phyloP scores from a whole-genome alignment of 2,888 invertebrate genomes.

The Tipula confusa region DNA sequence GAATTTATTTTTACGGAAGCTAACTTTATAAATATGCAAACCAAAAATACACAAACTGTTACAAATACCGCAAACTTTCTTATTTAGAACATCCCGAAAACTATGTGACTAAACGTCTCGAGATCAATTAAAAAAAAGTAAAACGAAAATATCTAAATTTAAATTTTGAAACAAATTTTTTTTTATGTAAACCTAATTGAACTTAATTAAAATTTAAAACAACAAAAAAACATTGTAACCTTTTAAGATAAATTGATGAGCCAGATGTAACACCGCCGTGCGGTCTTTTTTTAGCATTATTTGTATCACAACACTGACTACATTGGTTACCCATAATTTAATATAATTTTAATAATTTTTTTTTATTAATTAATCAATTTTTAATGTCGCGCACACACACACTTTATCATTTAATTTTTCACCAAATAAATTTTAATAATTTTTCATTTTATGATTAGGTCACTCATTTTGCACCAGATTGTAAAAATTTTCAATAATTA shows the following conservation, averaged over 20 bases:
- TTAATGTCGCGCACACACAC: background rate
- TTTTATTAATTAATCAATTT: background rate
- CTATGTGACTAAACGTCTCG: background rate
- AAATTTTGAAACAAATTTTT: background rate
- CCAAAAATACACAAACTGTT: background rate
- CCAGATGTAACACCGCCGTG: conserved; percentile 45
- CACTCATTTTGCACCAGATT: background rate
- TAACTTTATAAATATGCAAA: background rate
- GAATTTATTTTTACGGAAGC: background rate
- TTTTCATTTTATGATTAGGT: background rate
- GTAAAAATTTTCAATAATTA: background rate
- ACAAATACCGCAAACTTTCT: background rate
- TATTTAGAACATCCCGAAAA: background rate
- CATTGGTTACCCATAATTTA: conserved; percentile 49
- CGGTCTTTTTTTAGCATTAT: conserved; percentile 41
- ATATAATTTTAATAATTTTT: conserved; percentile 31
- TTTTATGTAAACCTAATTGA: conserved; percentile 29
- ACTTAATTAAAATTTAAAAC: conserved; percentile 15
- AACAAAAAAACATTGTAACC: conserved; percentile 40
- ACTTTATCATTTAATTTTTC: background rate
- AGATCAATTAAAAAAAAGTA: background rate
- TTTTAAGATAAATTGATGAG: conserved; percentile 49
- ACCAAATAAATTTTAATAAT: background rate
- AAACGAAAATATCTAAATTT: background rate
- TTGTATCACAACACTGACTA: conserved; percentile 49